phyloP scores from a whole-genome alignment of 2,113 vertebrate genomes.

The Camelus dromedarius region DNA sequence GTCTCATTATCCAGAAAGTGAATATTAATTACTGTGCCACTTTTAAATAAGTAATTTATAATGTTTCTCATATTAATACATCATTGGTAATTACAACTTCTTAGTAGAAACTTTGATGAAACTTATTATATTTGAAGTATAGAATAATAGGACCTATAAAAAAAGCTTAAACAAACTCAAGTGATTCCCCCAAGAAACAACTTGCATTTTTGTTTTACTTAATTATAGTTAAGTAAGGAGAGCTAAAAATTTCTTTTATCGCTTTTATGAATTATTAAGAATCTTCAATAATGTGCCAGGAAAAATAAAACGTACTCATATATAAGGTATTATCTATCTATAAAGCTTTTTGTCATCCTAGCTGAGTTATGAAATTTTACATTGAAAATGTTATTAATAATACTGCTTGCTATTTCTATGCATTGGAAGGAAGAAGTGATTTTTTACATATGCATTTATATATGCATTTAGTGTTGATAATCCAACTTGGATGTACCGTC shows the following conservation, averaged over 20 bases:
- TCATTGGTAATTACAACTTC: slow-evolving; percentile 13
- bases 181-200: not conserved
- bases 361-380: slow-evolving; percentile 18
- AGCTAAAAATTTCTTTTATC: slow-evolving; percentile 15
- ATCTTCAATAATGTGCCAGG: slow-evolving; percentile 30
- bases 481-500: not conserved
- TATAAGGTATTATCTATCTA: not conserved
- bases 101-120: slow-evolving; percentile 45
- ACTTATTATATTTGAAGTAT: slow-evolving; percentile 23
- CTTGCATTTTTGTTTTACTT: slow-evolving; percentile 60
- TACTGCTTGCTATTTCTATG: slow-evolving; percentile 8
- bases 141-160: not conserved
- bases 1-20: not conserved
- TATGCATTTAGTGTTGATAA: not conserved
- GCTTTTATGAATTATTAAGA: slow-evolving; percentile 28
- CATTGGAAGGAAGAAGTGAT: not conserved
- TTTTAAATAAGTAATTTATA: slow-evolving; percentile 56
- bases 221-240: not conserved
- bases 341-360: slow-evolving; percentile 7
- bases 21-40: not conserved
- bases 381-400: slow-evolving; percentile 48
- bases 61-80: slow-evolving; percentile 16
- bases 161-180: not conserved
- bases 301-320: slow-evolving; percentile 48
- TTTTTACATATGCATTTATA: not conserved